A percentile compares a stretch with the other conserved stretches of the same genome.
phyloP scores from a whole-genome alignment of 2,888 invertebrate genomes.

The Tenthredo amoena region DNA sequence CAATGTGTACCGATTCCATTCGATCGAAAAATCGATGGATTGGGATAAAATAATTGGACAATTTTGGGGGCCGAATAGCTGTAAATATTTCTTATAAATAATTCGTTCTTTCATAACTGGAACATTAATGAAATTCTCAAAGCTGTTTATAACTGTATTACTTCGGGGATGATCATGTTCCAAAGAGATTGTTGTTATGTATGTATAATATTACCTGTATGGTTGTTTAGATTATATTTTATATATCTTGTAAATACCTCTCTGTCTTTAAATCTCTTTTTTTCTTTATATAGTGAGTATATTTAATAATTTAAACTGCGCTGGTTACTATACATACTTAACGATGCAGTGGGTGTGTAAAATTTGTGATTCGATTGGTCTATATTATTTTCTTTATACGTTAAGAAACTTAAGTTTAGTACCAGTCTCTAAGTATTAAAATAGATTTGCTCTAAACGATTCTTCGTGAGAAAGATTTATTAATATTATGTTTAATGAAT shows the following conservation, averaged over 20 bases:
- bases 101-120: conserved; percentile 1
- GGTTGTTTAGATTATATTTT: conserved; percentile 32
- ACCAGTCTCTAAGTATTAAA: conserved; percentile 37
- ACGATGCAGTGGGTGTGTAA: conserved; percentile 48
- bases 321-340: conserved; percentile 50
- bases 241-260: conserved; percentile 36
- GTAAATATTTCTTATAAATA: conserved; percentile 34
- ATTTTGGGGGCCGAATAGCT: not conserved
- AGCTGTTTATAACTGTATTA: conserved; percentile 29
- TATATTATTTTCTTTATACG: not conserved
- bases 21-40: not conserved
- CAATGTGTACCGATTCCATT: not conserved
- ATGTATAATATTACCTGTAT: conserved; percentile 15
- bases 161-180: conserved; percentile 30
- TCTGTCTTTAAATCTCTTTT: conserved; percentile 8
- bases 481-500: not conserved
- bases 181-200: not conserved
- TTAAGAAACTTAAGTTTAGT: conserved; percentile 33
- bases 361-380: conserved; percentile 49
- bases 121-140: conserved; percentile 7
- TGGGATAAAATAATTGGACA: not conserved
- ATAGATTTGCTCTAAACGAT: conserved; percentile 24
- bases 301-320: conserved; percentile 41
- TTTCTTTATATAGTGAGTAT: not conserved
- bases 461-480: not conserved